phyloP scores from a whole-genome alignment of 2,888 invertebrate species.

The Acanthococcus lagerstroemiae region DNA sequence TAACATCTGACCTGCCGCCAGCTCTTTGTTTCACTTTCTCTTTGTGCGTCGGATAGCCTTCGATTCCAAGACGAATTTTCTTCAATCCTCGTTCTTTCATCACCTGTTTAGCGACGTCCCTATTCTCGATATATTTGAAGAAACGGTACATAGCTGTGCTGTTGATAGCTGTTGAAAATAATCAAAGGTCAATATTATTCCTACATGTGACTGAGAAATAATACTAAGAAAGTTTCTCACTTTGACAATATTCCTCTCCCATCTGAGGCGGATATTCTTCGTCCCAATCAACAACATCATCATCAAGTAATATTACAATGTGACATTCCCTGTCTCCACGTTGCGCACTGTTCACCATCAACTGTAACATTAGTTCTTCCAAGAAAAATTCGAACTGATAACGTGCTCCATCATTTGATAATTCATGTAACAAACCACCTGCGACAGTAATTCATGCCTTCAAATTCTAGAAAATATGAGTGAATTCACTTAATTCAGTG shows the following conservation, averaged over 20 bases:
- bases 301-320: slow-evolving; percentile 89
- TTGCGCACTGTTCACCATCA: slow-evolving; percentile 90
- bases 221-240: slow-evolving; percentile 45
- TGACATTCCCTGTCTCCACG: slow-evolving; percentile 96
- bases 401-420: slow-evolving; percentile 98
- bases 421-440: slow-evolving; percentile 90
- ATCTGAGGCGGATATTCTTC: slow-evolving; percentile 98
- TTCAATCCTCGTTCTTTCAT: slow-evolving; percentile 97
- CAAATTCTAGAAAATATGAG: neutral
- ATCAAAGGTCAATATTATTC: neutral
- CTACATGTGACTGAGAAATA: no score
- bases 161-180: slow-evolving; percentile 61
- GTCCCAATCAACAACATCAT: slow-evolving; percentile 96
- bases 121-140: slow-evolving; percentile 98
- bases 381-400: slow-evolving; percentile 93
- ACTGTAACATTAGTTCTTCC: slow-evolving; percentile 85
- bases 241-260: slow-evolving; percentile 98
- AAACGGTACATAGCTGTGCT: slow-evolving; percentile 93
- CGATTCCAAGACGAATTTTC: slow-evolving; percentile 96
- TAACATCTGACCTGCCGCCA: slow-evolving; percentile 90
- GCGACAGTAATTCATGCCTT: slow-evolving; percentile 12
- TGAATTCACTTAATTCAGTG: neutral
- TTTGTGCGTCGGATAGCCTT: slow-evolving; percentile 98
- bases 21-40: slow-evolving; percentile 94
- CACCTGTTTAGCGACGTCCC: slow-evolving; percentile 98